Base-by-base conservation (phyloP, 53 echinoderm and acorn worm species). In the Arbacia lixula region DNA sequence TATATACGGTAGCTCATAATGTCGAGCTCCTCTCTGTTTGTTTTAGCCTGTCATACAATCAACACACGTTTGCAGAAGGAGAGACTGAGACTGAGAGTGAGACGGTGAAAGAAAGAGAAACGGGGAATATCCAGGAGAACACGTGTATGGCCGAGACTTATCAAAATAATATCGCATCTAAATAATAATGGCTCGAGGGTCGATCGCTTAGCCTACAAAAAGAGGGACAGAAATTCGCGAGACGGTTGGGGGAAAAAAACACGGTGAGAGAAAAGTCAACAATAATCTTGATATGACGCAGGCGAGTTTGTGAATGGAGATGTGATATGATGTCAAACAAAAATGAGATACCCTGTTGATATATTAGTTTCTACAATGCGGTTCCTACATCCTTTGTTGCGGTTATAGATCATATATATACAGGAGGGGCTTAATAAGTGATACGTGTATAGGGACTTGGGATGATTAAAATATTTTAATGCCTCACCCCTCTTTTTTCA, bases 151-250 rank as follows among this genome's bases (percentile, higher is more conserved):
- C 40, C 9, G 19, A 56, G 42, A 36, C 60, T 77, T 77, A 57
- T 77, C 77, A 58, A 57, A 77, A 77, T 38, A 77, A 77, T 77
- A 77, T 77, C 39, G 21, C 36, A 77, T 77, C 60, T 77, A 57
- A 50, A 74, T 74, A 31, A 74, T 53, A 53, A 74, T 69, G 43
- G 69, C 69, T 22, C 43, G 26, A 27, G 69, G 42, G 26, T 28
- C 30, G 5, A 69, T 28, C 69, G 69, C 43, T 42, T 41, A 43
- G 46, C 69, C 69, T 35, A 29, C 40, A 66, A 42, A n/a, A n/a
- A n/a, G n/a, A n/a, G n/a, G n/a, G n/a, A n/a, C n/a, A n/a, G n/a
- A n/a, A n/a, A n/a, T n/a, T n/a, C n/a, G n/a, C n/a, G n/a, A n/a
- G 3, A 6, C 42, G 69, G 28, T 21, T 3, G n/a, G 35, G 9